phyloP scores from a whole-genome alignment of 2,113 vertebrate species.

The Dromaius novaehollandiae region DNA sequence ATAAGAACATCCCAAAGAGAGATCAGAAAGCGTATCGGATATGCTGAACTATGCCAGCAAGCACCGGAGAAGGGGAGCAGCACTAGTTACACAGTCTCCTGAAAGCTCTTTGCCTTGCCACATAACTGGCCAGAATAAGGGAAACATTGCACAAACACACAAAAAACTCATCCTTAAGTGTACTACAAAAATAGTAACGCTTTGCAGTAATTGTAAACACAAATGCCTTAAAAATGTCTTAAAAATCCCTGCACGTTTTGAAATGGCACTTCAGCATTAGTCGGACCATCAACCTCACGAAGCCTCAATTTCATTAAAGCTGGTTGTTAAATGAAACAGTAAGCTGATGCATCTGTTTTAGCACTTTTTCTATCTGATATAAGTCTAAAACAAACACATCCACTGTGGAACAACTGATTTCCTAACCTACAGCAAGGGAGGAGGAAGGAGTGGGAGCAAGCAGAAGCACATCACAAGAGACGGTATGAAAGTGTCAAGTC shows the following conservation, averaged over 20 bases:
- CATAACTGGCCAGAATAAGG: neutral
- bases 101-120: neutral
- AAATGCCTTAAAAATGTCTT: neutral
- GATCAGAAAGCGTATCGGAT: neutral
- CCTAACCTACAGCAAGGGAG: slow-evolving; percentile 6
- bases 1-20: neutral
- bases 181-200: neutral
- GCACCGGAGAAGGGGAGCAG: neutral
- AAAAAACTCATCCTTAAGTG: neutral
- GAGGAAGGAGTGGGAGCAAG: slow-evolving; percentile 62
- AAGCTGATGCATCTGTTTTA: neutral
- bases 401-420: slow-evolving; percentile 8
- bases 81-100: neutral
- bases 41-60: neutral
- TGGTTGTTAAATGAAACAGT: neutral
- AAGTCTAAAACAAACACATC: neutral
- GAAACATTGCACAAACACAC: neutral
- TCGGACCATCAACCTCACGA: neutral
- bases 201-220: neutral
- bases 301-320: neutral
- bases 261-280: neutral
- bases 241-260: neutral
- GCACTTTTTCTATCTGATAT: neutral
- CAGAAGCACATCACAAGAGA: neutral
- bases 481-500: neutral